phyloP scores from a whole-genome alignment of 2,797 vertebrate genomes.

The Crocidura indochinensis region DNA sequence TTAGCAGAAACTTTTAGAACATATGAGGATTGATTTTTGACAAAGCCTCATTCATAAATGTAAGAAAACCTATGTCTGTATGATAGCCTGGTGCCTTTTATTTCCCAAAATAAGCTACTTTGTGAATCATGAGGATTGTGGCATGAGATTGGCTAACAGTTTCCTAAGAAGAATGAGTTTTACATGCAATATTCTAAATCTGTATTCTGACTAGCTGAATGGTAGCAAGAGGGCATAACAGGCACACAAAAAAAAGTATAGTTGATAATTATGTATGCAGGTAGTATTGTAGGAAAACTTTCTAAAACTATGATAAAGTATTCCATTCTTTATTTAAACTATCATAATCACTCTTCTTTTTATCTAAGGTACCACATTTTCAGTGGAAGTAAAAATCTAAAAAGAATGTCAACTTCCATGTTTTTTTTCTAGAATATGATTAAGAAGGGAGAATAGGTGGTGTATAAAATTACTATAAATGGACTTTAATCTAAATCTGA shows the following conservation, averaged over 20 bases:
- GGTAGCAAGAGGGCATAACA: neutral
- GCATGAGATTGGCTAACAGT: neutral
- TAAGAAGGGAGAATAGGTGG: conserved; percentile 47
- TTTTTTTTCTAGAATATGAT: conserved; percentile 25
- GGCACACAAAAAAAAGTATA: neutral
- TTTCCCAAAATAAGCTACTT: conserved; percentile 1
- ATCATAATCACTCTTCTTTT: conserved; percentile 80
- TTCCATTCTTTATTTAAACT: conserved; percentile 79
- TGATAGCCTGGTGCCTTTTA: neutral
- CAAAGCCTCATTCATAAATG: neutral
- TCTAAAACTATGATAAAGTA: conserved; percentile 78
- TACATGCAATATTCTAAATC: neutral
- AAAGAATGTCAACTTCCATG: conserved; percentile 60
- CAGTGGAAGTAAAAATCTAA: conserved; percentile 70
- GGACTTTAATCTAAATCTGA: conserved; percentile 71
- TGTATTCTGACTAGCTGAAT: neutral
- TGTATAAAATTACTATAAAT: conserved; percentile 77
- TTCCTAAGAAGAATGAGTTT: neutral
- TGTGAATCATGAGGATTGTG: neutral
- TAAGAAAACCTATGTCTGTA: neutral
- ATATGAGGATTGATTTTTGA: neutral
- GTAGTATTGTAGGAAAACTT: conserved; percentile 32
- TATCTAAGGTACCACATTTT: conserved; percentile 83
- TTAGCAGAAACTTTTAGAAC: neutral
- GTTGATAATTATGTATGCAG: conserved; percentile 70